Percentiles rank a stretch among this genome's conserved stretches.
phyloP scores from a whole-genome alignment of 1,140 invertebrate genomes.

The Yoshiicerus persimilis region DNA sequence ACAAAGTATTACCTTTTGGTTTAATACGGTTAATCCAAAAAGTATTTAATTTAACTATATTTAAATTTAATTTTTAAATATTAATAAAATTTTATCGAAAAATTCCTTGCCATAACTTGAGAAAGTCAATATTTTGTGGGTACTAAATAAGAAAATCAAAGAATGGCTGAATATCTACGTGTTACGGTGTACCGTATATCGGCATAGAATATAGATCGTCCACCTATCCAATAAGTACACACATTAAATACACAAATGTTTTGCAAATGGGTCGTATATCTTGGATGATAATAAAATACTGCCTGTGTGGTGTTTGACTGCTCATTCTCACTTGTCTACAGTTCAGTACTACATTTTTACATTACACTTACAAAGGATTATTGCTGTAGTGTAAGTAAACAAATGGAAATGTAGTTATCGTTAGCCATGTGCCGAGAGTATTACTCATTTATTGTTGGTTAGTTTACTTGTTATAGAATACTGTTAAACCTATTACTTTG shows the following conservation, averaged over 20 bases:
- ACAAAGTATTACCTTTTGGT: too few relatives aligned
- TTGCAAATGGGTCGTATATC: neutral
- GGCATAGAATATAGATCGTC: neutral
- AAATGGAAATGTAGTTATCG: neutral
- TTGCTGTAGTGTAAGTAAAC: neutral
- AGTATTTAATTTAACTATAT: too few relatives aligned
- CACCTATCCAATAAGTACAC: neutral
- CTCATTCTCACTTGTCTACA: slow-evolving; percentile 5
- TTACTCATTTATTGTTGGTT: neutral
- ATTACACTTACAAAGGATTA: neutral
- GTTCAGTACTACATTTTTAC: neutral
- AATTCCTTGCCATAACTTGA: too few relatives aligned
- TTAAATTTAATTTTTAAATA: too few relatives aligned
- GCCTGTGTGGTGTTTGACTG: neutral
- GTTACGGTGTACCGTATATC: too few relatives aligned
- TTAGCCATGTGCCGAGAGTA: neutral
- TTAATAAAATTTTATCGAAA: too few relatives aligned
- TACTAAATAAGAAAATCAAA: too few relatives aligned
- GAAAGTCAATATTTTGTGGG: too few relatives aligned
- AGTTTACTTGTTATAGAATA: too few relatives aligned
- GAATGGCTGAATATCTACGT: too few relatives aligned
- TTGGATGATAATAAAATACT: neutral
- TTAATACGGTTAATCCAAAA: too few relatives aligned
- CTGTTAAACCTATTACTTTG: too few relatives aligned
- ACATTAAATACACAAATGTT: neutral